phyloP scores from a whole-genome alignment of 2,113 vertebrate genomes.

The Stegostoma tigrinum region DNA sequence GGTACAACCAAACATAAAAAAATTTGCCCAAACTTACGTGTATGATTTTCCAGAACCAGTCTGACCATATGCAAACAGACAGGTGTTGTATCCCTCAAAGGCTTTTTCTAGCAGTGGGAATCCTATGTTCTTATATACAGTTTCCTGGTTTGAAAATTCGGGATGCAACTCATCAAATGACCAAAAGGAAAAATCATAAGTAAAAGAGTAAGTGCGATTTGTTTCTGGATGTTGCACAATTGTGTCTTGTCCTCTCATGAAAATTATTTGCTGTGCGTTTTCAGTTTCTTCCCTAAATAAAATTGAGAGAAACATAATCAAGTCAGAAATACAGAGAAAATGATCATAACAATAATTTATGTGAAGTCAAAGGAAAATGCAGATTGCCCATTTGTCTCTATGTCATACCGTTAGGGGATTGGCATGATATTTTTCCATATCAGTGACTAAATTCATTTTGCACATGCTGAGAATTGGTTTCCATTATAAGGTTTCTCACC shows the following conservation, averaged over 20 bases:
- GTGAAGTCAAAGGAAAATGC: neutral
- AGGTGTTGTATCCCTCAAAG: constrained; percentile 86
- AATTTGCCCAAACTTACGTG: constrained; percentile 65
- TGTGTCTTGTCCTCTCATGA: constrained; percentile 68
- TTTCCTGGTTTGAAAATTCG: constrained; percentile 67
- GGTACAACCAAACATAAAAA: neutral
- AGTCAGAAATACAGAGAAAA: neutral
- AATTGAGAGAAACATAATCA: constrained; percentile 37
- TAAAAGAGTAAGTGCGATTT: constrained; percentile 72
- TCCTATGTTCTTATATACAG: constrained; percentile 70
- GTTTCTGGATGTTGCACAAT: constrained; percentile 66
- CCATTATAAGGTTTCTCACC: neutral
- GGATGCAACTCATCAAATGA: constrained; percentile 68
- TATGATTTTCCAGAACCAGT: constrained; percentile 96
- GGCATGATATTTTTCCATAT: neutral
- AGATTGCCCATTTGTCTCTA: neutral
- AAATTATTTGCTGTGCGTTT: constrained; percentile 64
- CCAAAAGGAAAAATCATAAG: constrained; percentile 79
- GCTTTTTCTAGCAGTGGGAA: constrained; percentile 75
- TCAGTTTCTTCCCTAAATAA: constrained; percentile 72
- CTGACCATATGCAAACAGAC: constrained; percentile 92
- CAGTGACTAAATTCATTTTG: neutral
- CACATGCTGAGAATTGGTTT: neutral
- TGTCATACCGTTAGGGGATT: neutral
- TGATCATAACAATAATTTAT: neutral